phyloP scores from a whole-genome alignment of 2,888 invertebrate species.

The Gymnosoma rotundatum region DNA sequence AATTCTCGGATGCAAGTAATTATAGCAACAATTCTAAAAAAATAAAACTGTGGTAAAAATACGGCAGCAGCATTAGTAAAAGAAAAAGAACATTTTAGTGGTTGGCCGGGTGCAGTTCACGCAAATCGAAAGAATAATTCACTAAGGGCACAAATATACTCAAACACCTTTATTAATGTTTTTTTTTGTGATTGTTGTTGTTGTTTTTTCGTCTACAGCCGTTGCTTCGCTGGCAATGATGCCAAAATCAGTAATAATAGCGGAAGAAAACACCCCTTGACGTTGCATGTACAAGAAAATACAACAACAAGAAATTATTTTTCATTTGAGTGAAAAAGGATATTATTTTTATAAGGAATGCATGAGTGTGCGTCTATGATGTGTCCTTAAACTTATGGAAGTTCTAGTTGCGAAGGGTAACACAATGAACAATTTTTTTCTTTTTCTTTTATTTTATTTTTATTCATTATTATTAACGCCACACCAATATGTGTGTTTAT shows the following conservation, averaged over 20 bases:
- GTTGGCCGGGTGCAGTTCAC: neutral
- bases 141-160: constrained; percentile 2
- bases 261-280: constrained; percentile 51
- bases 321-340: constrained; percentile 65
- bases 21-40: constrained; percentile 47
- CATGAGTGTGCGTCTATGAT: neutral
- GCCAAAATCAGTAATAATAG: constrained; percentile 44
- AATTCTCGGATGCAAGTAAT: constrained; percentile 67
- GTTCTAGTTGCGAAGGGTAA: constrained; percentile 51
- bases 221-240: constrained; percentile 19
- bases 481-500: constrained; percentile 50
- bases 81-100: constrained; percentile 1
- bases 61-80: neutral
- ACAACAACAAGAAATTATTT: constrained; percentile 15
- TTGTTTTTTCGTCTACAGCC: neutral
- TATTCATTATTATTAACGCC: constrained; percentile 31
- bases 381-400: constrained; percentile 20
- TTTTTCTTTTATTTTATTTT: constrained; percentile 12
- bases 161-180: constrained; percentile 36
- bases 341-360: constrained; percentile 46
- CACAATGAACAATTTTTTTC: constrained; percentile 26
- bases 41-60: neutral
- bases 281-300: constrained; percentile 1
- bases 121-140: constrained; percentile 1
- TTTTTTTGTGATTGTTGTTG: neutral